phyloP scores from a whole-genome alignment of 2,888 invertebrate genomes.

The Nomada flava region DNA sequence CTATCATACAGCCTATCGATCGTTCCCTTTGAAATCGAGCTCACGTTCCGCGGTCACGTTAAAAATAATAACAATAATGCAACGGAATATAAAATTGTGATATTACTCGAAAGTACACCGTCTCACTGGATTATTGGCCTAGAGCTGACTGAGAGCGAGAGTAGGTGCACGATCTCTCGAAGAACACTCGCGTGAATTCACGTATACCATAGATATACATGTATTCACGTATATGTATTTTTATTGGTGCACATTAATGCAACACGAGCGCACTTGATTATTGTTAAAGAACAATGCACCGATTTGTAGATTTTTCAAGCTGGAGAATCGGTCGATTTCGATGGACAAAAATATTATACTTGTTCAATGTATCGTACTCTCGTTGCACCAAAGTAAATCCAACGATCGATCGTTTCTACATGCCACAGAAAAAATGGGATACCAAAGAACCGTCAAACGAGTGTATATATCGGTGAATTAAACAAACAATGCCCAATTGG shows the following conservation, averaged over 20 bases:
- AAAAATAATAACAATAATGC: too few species aligned
- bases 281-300: slow-evolving; percentile 34
- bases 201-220: slow-evolving; percentile 17
- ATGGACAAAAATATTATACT: too few species aligned
- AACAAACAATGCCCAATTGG: neutral
- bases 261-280: slow-evolving; percentile 36
- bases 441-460: slow-evolving; percentile 5
- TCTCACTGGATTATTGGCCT: slow-evolving; percentile 54
- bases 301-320: neutral
- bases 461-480: neutral
- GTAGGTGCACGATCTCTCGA: slow-evolving; percentile 67
- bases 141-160: slow-evolving; percentile 65
- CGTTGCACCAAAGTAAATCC: too few species aligned
- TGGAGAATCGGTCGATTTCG: slow-evolving; percentile 6
- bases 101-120: neutral
- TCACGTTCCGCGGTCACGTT: neutral
- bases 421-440: neutral
- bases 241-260: slow-evolving; percentile 37
- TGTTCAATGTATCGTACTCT: too few species aligned
- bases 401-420: slow-evolving; percentile 15
- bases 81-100: too few species aligned
- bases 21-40: neutral
- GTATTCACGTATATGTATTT: slow-evolving; percentile 9
- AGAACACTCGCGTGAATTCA: slow-evolving; percentile 10
- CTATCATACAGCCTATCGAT: neutral